phyloP scores from a whole-genome alignment of 2,888 invertebrate species.

The Dryococelus australis region DNA sequence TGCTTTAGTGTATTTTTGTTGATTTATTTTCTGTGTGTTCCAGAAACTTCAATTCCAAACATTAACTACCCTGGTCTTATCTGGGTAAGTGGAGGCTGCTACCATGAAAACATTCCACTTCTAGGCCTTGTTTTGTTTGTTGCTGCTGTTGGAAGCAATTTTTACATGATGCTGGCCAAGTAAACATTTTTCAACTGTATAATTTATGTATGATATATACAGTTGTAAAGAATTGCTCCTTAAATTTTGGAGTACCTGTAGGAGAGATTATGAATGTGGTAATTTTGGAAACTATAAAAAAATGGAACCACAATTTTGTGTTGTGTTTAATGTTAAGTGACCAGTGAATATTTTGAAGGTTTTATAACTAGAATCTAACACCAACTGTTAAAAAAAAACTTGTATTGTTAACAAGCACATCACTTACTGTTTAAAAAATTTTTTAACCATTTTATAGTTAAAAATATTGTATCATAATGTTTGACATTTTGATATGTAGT shows the following conservation, averaged over 20 bases:
- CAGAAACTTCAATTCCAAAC: constrained; percentile 76
- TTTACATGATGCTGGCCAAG: not conserved
- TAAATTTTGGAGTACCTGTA: not conserved
- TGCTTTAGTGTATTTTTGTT: no score
- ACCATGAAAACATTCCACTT: constrained; percentile 1
- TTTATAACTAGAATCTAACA: not conserved
- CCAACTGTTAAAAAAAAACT: not conserved
- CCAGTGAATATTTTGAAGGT: not conserved
- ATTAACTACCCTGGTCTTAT: constrained; percentile 74
- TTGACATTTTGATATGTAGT: not conserved
- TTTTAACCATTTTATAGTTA: not conserved
- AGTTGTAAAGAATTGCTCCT: not conserved
- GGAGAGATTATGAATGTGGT: not conserved
- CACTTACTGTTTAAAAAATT: no score
- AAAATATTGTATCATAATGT: not conserved
- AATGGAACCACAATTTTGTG: not conserved
- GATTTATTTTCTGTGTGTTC: constrained; percentile 48
- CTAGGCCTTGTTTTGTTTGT: not conserved
- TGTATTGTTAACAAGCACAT: no score
- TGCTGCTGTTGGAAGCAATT: not conserved
- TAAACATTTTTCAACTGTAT: not conserved
- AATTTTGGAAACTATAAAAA: not conserved
- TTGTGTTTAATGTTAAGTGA: not conserved
- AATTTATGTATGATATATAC: not conserved
- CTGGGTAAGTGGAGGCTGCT: constrained; percentile 27